These are phyloP conservation scores for Eupithecia tripunctaria DNA, from an alignment of 2,888 invertebrate genomes.

Conservation along the genomic window DNA sequence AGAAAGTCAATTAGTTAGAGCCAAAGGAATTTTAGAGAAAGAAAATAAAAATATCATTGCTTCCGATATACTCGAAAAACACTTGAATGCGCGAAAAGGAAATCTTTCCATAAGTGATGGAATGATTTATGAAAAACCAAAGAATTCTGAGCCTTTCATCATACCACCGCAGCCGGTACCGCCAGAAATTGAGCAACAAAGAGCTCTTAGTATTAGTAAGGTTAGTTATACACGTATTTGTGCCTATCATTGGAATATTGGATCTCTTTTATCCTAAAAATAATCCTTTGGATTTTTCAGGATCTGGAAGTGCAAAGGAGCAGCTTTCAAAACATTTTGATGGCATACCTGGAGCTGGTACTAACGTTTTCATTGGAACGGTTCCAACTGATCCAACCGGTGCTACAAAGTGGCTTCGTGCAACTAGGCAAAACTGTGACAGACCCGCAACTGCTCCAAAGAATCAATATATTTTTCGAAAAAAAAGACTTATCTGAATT, in stretches of 20 bases:
- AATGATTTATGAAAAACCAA: conserved; percentile 63
- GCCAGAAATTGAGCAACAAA: conserved; percentile 93
- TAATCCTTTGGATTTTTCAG: conserved; percentile 66
- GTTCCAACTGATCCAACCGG: conserved; percentile 80
- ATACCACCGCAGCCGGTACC: conserved; percentile 89
- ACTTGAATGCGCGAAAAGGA: conserved; percentile 66
- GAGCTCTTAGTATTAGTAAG: conserved; percentile 92
- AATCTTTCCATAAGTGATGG: conserved; percentile 75
- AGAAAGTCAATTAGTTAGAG: conserved; percentile 51
- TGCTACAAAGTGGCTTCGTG: conserved; percentile 73
- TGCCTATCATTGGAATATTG: background rate
- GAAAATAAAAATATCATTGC: conserved; percentile 62
- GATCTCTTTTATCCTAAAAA: background rate
- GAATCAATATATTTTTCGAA: conserved; percentile 83
- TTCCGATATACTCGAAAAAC: conserved; percentile 61
- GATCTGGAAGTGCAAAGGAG: conserved; percentile 93
- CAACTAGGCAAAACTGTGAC: conserved; percentile 78
- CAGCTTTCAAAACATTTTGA: conserved; percentile 93
- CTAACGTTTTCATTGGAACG: conserved; percentile 86
- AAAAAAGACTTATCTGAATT: conserved; percentile 78
- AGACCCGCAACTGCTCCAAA: conserved; percentile 78
- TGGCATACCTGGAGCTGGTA: conserved; percentile 92
- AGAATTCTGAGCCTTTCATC: conserved; percentile 72
- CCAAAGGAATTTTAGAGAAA: conserved; percentile 47
- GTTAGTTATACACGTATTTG: conserved; percentile 69